Evolutionary conservation across 2,888 invertebrate genomes (phyloP).

Genomic region (Macrophya annulata): DNA sequence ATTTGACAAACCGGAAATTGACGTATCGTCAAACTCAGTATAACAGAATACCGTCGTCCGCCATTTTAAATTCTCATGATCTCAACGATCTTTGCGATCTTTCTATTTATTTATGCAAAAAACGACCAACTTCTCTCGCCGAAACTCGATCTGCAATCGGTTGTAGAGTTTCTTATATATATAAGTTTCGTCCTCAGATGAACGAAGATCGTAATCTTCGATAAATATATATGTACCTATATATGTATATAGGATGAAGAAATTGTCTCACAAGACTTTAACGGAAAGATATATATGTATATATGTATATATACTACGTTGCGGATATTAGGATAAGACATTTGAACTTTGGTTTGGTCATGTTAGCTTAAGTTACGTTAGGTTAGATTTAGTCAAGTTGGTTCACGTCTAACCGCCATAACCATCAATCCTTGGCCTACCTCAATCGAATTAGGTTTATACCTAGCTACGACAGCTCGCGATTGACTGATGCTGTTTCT

Average conservation of each 20-base stretch:
- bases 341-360: neutral
- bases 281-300: no score
- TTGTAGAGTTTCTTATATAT: no score
- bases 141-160: no score
- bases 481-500: conserved; percentile 9
- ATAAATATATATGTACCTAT: no score
- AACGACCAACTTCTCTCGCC: no score
- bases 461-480: neutral
- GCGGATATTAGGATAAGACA: neutral
- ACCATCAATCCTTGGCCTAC: conserved; percentile 51
- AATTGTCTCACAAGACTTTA: neutral
- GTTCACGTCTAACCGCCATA: conserved; percentile 36
- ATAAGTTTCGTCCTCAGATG: no score
- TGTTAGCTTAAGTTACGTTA: neutral
- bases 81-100: neutral
- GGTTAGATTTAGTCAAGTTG: conserved; percentile 10
- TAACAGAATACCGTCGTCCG: no score
- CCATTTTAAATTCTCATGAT: conserved; percentile 17
- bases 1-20: conserved; percentile 48
- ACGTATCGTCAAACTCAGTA: neutral
- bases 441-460: conserved; percentile 44
- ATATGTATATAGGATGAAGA: neutral
- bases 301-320: no score
- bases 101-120: neutral
- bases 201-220: no score